Conservation (phyloP, 2,888 invertebrate species). For the Zootermopsis nevadensis region DNA sequence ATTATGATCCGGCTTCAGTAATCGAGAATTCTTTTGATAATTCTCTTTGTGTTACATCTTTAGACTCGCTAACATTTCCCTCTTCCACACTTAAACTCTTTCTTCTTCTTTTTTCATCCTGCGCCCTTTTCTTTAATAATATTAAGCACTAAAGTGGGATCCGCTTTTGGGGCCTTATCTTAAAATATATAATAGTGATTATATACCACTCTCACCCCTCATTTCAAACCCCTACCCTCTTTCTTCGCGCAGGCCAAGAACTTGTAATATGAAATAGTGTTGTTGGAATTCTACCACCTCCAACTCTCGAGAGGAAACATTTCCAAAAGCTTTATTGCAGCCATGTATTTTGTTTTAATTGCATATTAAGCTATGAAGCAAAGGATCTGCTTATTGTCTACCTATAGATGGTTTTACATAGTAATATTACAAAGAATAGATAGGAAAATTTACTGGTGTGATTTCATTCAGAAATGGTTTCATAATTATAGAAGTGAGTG, state of each 20-base stretch:
- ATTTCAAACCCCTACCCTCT: background rate
- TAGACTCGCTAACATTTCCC: background rate
- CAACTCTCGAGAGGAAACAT: background rate
- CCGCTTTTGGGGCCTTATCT: slow-evolving; percentile 15
- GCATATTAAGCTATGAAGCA: slow-evolving; percentile 41
- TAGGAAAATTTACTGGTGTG: slow-evolving; percentile 44
- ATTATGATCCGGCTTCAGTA: background rate
- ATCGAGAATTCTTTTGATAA: slow-evolving; percentile 30
- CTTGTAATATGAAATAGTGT: slow-evolving; percentile 22
- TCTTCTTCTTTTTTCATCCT: slow-evolving; percentile 9
- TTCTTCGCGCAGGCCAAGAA: background rate
- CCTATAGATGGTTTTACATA: slow-evolving; percentile 13
- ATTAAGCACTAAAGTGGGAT: slow-evolving; percentile 28
- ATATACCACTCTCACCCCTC: background rate
- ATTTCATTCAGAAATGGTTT: slow-evolving; percentile 46
- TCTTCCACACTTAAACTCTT: background rate
- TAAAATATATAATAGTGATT: slow-evolving; percentile 44
- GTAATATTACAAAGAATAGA: slow-evolving; percentile 23
- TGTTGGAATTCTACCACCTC: background rate
- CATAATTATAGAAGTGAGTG: slow-evolving; percentile 26
- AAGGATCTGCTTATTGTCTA: slow-evolving; percentile 42
- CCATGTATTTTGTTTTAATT: slow-evolving; percentile 48
- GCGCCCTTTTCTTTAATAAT: slow-evolving; percentile 33
- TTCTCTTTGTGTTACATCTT: slow-evolving; percentile 26
- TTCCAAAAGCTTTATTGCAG: slow-evolving; percentile 39